A percentile compares a stretch with the other conserved stretches of the same genome.
phyloP scores from a whole-genome alignment of 2,797 vertebrate species.

The Cuniculus paca region DNA sequence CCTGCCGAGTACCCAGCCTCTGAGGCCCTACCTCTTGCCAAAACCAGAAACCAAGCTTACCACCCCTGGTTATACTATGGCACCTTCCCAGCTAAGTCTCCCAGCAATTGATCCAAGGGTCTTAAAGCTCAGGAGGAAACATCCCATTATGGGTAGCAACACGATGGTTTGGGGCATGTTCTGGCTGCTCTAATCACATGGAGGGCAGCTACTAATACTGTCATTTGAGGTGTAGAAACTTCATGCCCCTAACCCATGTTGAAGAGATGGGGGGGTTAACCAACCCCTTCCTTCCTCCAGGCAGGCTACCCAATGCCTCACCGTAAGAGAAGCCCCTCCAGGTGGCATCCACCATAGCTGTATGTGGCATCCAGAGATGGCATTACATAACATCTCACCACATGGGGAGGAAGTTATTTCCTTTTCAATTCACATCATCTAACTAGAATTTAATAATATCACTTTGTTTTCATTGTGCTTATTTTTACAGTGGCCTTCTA shows the following conservation, averaged over 20 bases:
- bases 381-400: not conserved
- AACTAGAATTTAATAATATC: conserved; percentile 62
- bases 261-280: not conserved
- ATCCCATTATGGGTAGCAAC: not conserved
- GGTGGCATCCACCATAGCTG: not conserved
- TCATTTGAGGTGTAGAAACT: not conserved
- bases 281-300: not conserved
- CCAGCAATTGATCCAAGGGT: not conserved
- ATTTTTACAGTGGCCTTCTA: conserved; percentile 65
- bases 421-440: conserved; percentile 52
- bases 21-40: no score
- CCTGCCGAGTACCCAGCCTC: not conserved
- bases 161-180: not conserved
- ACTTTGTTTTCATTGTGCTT: conserved; percentile 64
- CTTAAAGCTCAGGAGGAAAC: not conserved
- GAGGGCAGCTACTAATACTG: not conserved
- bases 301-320: not conserved
- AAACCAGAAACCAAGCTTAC: not conserved
- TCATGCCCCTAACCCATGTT: not conserved
- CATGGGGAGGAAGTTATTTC: conserved; percentile 25
- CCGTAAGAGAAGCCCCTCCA: no score
- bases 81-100: not conserved
- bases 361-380: not conserved
- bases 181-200: not conserved
- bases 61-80: accelerated